Conservation (phyloP, 2,888 invertebrate species). For the Cetonia aurata region DNA sequence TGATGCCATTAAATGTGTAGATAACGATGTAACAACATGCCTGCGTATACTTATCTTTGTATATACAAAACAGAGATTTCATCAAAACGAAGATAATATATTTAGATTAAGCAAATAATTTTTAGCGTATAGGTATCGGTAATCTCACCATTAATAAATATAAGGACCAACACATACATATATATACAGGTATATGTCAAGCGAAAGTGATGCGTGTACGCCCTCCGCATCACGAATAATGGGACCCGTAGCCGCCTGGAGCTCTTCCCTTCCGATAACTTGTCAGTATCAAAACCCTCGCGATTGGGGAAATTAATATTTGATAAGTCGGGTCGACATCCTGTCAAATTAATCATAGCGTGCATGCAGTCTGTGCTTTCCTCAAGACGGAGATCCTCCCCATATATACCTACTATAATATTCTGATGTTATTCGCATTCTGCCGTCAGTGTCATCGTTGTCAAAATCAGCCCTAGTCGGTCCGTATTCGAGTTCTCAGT, state of each 20-base stretch:
- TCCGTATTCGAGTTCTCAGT: conserved; percentile 8
- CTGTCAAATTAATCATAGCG: conserved; percentile 41
- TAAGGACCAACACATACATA: not conserved
- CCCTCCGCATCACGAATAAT: not conserved
- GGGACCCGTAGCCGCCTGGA: not conserved
- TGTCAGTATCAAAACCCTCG: conserved; percentile 40
- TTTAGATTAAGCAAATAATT: too few species aligned
- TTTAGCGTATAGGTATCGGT: too few species aligned
- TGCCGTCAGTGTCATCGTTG: conserved; percentile 1
- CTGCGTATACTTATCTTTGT: too few species aligned
- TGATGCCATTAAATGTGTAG: too few species aligned
- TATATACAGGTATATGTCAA: too few species aligned
- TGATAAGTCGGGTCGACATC: conserved; percentile 41
- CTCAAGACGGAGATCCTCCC: conserved; percentile 5
- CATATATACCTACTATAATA: not conserved
- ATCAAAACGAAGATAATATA: too few species aligned
- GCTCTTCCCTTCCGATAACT: conserved; percentile 21
- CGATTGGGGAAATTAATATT: conserved; percentile 42
- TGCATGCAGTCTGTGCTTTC: conserved; percentile 2
- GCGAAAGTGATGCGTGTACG: not conserved
- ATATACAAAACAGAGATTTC: too few species aligned
- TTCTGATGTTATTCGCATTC: conserved; percentile 15
- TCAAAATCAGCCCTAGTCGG: conserved; percentile 6
- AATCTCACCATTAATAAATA: too few species aligned
- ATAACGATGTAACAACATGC: too few species aligned